These are phyloP conservation scores for Cordilura impudica DNA, from an alignment of 2,888 invertebrate species.

Conservation along the genomic window DNA sequence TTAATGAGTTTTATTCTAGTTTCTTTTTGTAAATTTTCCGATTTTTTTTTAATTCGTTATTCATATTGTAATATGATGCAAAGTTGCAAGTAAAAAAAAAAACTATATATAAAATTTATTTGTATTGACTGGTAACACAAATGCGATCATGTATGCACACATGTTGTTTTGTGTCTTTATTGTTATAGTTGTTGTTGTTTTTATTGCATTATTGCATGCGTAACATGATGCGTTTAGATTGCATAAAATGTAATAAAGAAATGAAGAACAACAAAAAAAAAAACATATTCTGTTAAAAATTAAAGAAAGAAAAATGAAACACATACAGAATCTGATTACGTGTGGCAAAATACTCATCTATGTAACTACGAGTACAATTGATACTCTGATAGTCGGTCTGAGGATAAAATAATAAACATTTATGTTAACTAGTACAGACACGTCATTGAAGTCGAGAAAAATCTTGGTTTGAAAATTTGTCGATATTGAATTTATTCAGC, in stretches of 20 bases:
- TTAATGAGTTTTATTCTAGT: slow-evolving; percentile 23
- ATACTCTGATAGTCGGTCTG: too few relatives aligned
- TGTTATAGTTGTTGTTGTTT: too few relatives aligned
- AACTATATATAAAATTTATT: slow-evolving; percentile 7
- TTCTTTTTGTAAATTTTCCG: background rate
- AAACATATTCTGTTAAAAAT: slow-evolving; percentile 9
- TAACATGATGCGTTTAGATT: slow-evolving; percentile 49
- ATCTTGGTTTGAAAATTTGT: background rate
- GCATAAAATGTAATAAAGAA: slow-evolving; percentile 35
- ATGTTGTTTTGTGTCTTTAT: slow-evolving; percentile 25
- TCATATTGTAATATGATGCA: background rate
- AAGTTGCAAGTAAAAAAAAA: background rate
- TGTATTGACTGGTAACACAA: slow-evolving; percentile 17
- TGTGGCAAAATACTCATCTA: slow-evolving; percentile 7
- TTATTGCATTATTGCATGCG: slow-evolving; percentile 44
- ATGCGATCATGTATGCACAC: slow-evolving; percentile 24
- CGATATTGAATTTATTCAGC: background rate
- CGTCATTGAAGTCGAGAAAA: background rate
- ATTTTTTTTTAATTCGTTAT: background rate
- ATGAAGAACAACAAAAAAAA: background rate
- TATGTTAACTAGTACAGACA: background rate
- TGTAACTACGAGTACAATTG: background rate
- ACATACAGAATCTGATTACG: slow-evolving; percentile 5
- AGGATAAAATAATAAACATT: background rate
- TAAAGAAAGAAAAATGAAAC: slow-evolving; percentile 1